These are phyloP conservation scores for Notothenia coriiceps DNA, from an alignment of 2,113 vertebrate species.

Conservation along the genomic window DNA sequence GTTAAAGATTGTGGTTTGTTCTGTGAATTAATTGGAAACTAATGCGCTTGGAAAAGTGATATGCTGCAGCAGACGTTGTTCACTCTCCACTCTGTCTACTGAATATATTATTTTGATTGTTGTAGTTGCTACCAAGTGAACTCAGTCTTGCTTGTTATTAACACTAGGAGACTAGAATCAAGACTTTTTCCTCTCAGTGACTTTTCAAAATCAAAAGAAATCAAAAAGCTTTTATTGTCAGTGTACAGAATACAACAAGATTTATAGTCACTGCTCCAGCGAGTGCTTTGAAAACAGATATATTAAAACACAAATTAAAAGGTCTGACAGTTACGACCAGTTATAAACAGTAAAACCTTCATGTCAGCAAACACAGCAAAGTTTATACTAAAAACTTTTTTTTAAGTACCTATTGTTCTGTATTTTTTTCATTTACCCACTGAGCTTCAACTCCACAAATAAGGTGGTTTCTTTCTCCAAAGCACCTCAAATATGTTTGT, in stretches of 20 bases:
- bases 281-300: too few relatives aligned
- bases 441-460: conserved; percentile 5
- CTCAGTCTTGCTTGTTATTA: neutral
- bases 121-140: neutral
- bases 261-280: too few relatives aligned
- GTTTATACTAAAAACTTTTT: neutral
- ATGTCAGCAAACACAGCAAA: neutral
- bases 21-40: too few relatives aligned
- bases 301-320: too few relatives aligned
- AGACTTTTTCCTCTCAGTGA: neutral
- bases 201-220: neutral
- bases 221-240: too few relatives aligned
- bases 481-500: conserved; percentile 36
- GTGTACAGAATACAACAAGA: too few relatives aligned
- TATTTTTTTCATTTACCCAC: neutral
- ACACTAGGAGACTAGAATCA: neutral
- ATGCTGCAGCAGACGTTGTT: neutral
- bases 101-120: neutral
- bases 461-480: neutral
- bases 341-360: neutral
- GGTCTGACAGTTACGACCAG: too few relatives aligned
- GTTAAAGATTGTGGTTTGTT: too few relatives aligned
- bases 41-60: too few relatives aligned
- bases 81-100: neutral
- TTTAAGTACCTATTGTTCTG: conserved; percentile 2